Evolutionary conservation across 2,113 vertebrate species (phyloP), one percentile per base, ranked within the genome.

Genomic region (Misgurnus anguillicaudatus): DNA sequence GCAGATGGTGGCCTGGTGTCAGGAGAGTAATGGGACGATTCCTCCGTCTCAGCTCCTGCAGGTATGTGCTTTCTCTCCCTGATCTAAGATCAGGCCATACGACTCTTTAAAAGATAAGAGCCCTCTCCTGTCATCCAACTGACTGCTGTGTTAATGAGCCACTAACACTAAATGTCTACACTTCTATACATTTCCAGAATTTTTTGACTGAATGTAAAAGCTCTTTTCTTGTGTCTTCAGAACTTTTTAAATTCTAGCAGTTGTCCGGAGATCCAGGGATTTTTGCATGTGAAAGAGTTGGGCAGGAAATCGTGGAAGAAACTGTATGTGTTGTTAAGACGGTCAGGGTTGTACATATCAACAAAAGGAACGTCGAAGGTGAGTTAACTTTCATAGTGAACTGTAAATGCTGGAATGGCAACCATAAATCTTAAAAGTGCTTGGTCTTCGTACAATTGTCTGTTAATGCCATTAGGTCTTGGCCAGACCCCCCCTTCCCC

Each of bases 351-450:
- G 78, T 99, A 99, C 83, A 96, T 93, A 85, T 99, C 98, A 78
- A 98, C 95, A 19, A 99, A 98, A 94, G 98, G 97, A 88, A 94
- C 92, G 51, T 99, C 98, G 67, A 99, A 98, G 95, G 98, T 98
- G 89, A 79, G 58, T 51, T 53, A 36, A n/a, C 47, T 48, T 69
- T 31, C 13, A 10, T 53, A 39, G 5, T 48, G 8, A 7, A 5
- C 10, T 6, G 16, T 55, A 17, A 6, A 55, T 4, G 47, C 14
- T 57, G 6, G 11, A 41, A 72, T 1, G 3, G 10, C 36, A 70
- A 53, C 8, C 31, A 2, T 16, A 13, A 66, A 45, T 11, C 1
- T 19, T 8, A 24, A 48, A 3, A 6, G 10, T 9, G 9, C 16
- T n/a, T 55, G 6, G 48, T 53, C 53, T 36, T 4, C 42, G 31